Evolutionary conservation across 2,888 invertebrate genomes (phyloP), one percentile per base, ranked within the genome.

Genomic region (Pachydiplax longipennis): DNA sequence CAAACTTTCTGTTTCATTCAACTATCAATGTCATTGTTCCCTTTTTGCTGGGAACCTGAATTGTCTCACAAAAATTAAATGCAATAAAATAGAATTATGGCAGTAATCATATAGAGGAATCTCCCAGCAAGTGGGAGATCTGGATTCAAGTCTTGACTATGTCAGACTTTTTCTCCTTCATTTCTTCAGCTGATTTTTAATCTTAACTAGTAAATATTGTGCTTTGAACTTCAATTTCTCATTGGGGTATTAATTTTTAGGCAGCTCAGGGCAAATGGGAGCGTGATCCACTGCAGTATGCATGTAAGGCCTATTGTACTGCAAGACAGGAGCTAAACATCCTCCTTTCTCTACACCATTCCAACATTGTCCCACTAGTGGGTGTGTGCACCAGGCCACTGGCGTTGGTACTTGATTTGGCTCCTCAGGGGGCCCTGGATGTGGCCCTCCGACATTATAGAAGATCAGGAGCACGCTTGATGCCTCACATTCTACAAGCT

Each of bases 301-400:
- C 99, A 0, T 98, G 98, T 93, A 98, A 99, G 93, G 99, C 99
- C 0, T 99, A 99, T 94, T 98, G 98, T 93, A 99, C 98, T 0
- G 98, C 99, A 2, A 95, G 99, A 31, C 99, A 99, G 94, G 99
- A 99, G 94, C 95, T 99, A 91, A 97, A 97, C 92, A 98, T 99
- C 92, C 95, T 99, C 90, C 94, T 97, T 90, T 96, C 97, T 12
- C 95, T 99, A 90, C 96, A 97, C 90, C 99, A 99, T 95, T 95
- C 97, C 1, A 97, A 99, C 94, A 98, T 99, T 92, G 97, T 99
- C 90, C 98, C 98, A 4, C 95, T 99, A 92, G 96, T 98, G 61
- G 99, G 99, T 0, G 97, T 98, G 90, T 98, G 98, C 92, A 96
- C 97, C 2, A 97, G 97, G 92, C 99, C 99, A 0, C 94, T 99